phyloP scores from a whole-genome alignment of 35 echinoderm and acorn worm genomes.

The Diadema setosum region DNA sequence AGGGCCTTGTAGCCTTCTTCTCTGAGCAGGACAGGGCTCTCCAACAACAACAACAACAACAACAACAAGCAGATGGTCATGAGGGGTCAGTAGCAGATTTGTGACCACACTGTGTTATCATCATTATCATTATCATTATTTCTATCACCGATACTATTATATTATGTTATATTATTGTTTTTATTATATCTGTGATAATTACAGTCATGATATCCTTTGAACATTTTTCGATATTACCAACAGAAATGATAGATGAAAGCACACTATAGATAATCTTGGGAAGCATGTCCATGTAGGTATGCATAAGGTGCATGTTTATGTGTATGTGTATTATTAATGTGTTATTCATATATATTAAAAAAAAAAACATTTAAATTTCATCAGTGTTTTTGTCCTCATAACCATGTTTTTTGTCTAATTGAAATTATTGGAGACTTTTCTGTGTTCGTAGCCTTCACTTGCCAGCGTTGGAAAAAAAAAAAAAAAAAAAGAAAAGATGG shows the following conservation, averaged over 20 bases:
- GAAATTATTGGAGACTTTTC: background rate
- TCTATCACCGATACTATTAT: background rate
- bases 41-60: no score
- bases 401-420: background rate
- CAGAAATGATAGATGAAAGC: background rate
- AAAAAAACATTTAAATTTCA: background rate
- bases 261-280: background rate
- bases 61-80: no score
- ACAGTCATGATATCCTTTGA: no score
- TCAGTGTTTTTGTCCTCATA: background rate
- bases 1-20: conserved; percentile 54
- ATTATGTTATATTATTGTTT: no score
- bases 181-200: no score
- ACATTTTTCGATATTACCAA: background rate
- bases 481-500: background rate
- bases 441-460: background rate
- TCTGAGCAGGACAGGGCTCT: conserved; percentile 43
- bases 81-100: no score
- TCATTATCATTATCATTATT: no score
- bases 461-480: background rate
- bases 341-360: background rate
- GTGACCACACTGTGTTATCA: no score
- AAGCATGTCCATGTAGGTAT: background rate
- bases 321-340: background rate
- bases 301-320: background rate